Percentiles rank a stretch among this genome's conserved stretches.
Evolutionary conservation across 2,888 invertebrate species (phyloP).

Genomic region (Patella pellucida): DNA sequence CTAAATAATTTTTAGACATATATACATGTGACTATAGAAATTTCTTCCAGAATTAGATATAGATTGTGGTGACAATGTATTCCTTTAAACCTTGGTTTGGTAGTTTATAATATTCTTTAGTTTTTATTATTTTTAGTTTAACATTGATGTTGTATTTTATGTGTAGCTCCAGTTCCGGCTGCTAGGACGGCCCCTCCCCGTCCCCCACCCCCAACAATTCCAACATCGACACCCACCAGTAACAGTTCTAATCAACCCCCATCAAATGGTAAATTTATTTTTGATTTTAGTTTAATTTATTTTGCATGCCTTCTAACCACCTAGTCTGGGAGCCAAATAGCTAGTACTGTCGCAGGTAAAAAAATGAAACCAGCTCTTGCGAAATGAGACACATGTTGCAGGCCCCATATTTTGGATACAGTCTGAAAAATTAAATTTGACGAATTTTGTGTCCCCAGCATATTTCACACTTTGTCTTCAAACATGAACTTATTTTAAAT

Average conservation of each 20-base stretch:
- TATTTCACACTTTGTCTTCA: no score
- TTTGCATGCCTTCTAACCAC: conserved; percentile 5
- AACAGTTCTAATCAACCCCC: background rate
- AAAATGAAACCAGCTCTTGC: background rate
- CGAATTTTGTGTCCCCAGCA: no score
- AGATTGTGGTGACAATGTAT: no score
- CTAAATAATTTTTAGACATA: no score
- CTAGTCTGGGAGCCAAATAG: conserved; percentile 9
- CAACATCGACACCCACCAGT: conserved; percentile 20
- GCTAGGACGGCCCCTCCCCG: conserved; percentile 41
- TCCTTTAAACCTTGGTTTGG: background rate
- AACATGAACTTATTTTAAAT: no score
- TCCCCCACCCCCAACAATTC: conserved; percentile 48
- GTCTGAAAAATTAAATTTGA: no score
- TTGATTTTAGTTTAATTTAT: background rate
- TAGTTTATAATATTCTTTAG: background rate
- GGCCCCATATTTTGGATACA: no score
- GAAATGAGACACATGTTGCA: no score
- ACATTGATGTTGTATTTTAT: conserved; percentile 1
- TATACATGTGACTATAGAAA: no score
- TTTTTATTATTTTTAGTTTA: conserved; percentile 4
- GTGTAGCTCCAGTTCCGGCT: conserved; percentile 16
- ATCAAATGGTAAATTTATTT: background rate
- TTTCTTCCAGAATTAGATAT: no score
- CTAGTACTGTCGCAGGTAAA: background rate